phyloP scores from a whole-genome alignment of 2,888 invertebrate species.

The Lasioglossum lativentre region DNA sequence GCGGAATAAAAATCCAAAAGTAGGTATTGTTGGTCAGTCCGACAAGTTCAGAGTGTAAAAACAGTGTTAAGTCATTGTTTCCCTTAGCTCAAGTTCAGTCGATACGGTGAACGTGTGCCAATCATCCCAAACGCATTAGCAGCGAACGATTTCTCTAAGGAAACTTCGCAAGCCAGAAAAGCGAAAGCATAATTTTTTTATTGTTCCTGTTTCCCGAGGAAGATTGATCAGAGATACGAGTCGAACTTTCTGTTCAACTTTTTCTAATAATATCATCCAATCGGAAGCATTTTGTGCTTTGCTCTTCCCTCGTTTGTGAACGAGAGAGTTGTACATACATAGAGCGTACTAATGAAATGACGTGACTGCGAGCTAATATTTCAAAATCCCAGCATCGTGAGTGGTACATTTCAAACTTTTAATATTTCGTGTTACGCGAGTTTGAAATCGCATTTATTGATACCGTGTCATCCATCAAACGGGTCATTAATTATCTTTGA shows the following conservation, averaged over 20 bases:
- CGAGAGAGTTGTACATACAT: background rate
- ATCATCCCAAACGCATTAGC: too few species aligned
- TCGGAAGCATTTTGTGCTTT: background rate
- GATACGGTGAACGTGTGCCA: too few species aligned
- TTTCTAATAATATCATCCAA: background rate
- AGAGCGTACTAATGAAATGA: background rate
- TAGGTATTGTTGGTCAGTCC: too few species aligned
- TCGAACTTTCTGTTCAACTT: background rate
- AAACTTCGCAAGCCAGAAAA: too few species aligned
- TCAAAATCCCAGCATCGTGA: constrained; percentile 11
- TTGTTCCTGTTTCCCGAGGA: background rate
- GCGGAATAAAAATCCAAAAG: too few species aligned
- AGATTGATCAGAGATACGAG: background rate
- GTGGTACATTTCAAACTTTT: constrained; percentile 10
- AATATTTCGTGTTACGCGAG: background rate
- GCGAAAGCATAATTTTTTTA: too few species aligned
- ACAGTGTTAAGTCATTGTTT: too few species aligned
- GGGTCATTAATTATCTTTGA: background rate
- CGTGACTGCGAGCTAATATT: background rate
- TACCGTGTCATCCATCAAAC: background rate
- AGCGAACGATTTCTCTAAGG: too few species aligned
- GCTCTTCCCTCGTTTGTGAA: background rate
- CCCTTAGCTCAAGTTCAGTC: too few species aligned
- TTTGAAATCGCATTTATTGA: background rate
- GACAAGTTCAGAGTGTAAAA: too few species aligned